phyloP scores from a whole-genome alignment of 2,888 invertebrate species.

The Cryptops parisi region DNA sequence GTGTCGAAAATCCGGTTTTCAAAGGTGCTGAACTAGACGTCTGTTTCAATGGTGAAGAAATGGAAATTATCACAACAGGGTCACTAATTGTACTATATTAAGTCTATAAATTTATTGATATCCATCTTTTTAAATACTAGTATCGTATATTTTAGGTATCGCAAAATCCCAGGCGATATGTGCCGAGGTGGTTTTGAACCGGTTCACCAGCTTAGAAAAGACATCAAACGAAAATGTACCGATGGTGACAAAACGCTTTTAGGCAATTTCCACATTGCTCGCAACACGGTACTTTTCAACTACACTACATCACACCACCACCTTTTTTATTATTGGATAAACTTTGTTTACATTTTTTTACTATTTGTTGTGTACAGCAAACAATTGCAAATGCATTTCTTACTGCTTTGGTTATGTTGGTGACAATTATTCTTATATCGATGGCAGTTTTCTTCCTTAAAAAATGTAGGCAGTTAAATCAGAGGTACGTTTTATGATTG shows the following conservation, averaged over 20 bases:
- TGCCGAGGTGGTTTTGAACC: conserved; percentile 48
- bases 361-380: not conserved
- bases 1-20: conserved; percentile 14
- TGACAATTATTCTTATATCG: not conserved
- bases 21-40: conserved; percentile 16
- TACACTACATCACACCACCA: too few species aligned
- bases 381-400: not conserved
- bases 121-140: not conserved
- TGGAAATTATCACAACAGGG: conserved; percentile 15
- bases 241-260: conserved; percentile 8
- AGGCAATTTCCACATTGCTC: not conserved
- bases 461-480: not conserved
- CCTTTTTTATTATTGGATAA: too few species aligned
- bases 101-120: too few species aligned
- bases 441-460: not conserved
- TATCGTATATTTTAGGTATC: conserved; percentile 40
- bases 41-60: conserved; percentile 14
- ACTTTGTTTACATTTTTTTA: too few species aligned
- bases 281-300: not conserved
- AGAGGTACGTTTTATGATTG: not conserved
- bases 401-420: not conserved
- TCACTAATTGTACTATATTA: not conserved
- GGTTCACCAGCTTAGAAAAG: conserved; percentile 9
- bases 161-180: conserved; percentile 63
- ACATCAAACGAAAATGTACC: conserved; percentile 12